These are phyloP conservation scores for Todiramphus saurophagus DNA, from an alignment of 2,113 vertebrate genomes.

Conservation along the genomic window DNA sequence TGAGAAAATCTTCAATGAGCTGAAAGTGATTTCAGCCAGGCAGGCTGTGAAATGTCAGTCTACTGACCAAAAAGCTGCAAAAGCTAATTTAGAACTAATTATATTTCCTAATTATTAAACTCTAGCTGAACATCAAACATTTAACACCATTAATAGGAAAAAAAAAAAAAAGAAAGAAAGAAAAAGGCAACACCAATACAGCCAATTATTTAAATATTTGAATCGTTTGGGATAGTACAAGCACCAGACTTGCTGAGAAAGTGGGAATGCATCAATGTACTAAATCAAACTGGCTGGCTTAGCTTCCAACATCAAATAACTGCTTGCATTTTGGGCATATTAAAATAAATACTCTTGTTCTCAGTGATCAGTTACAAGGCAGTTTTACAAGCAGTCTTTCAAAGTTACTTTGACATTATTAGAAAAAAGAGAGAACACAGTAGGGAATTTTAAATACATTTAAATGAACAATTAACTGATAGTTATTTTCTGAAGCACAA, in stretches of 20 bases:
- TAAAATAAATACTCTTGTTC: neutral
- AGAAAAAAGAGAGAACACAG: neutral
- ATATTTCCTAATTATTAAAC: constrained; percentile 1
- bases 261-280: neutral
- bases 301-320: neutral
- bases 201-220: neutral
- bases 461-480: neutral
- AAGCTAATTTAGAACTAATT: neutral
- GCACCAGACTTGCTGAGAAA: neutral
- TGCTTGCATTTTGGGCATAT: neutral
- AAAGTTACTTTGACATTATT: neutral
- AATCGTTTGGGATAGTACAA: neutral
- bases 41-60: neutral
- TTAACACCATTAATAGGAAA: neutral
- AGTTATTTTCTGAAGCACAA: neutral
- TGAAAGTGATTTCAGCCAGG: constrained; percentile 18
- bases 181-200: neutral
- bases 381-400: neutral
- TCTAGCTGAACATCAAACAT: neutral
- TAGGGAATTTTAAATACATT: neutral
- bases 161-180: neutral
- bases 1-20: constrained; percentile 60
- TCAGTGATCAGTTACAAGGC: neutral
- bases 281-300: neutral
- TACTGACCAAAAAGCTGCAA: neutral